phyloP scores from a whole-genome alignment of 2,888 invertebrate species.

The Tenthredo amoena region DNA sequence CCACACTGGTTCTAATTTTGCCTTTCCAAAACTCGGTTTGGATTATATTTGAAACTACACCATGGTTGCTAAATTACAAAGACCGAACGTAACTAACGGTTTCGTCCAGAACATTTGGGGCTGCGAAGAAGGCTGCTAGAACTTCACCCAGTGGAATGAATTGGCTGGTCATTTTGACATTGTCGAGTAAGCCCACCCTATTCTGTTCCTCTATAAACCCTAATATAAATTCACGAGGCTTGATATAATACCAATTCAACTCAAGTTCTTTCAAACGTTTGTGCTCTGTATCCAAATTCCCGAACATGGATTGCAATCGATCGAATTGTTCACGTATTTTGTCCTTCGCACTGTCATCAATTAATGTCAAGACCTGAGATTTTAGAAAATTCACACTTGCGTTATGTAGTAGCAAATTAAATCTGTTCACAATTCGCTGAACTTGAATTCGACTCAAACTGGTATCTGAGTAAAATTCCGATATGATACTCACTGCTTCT shows the following conservation, averaged over 20 bases:
- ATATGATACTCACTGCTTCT: background rate
- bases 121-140: background rate
- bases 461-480: conserved; percentile 8
- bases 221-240: background rate
- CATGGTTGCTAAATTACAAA: background rate
- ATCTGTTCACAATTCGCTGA: conserved; percentile 25
- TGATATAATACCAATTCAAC: conserved; percentile 22
- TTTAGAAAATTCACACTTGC: background rate
- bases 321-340: background rate
- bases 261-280: conserved; percentile 4
- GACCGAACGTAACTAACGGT: background rate
- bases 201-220: background rate
- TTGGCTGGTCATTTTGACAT: background rate
- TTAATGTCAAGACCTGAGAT: background rate
- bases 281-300: background rate
- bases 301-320: conserved; percentile 11
- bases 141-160: background rate
- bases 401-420: background rate
- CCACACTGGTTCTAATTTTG: background rate
- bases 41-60: background rate
- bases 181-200: background rate
- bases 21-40: conserved; percentile 13
- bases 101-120: background rate
- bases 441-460: conserved; percentile 12
- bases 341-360: background rate